Percentiles rank a stretch among this genome's conserved stretches.
These are phyloP conservation scores for Pseudochirops corinnae DNA, from an alignment of 2,797 vertebrate genomes.

Conservation along the genomic window DNA sequence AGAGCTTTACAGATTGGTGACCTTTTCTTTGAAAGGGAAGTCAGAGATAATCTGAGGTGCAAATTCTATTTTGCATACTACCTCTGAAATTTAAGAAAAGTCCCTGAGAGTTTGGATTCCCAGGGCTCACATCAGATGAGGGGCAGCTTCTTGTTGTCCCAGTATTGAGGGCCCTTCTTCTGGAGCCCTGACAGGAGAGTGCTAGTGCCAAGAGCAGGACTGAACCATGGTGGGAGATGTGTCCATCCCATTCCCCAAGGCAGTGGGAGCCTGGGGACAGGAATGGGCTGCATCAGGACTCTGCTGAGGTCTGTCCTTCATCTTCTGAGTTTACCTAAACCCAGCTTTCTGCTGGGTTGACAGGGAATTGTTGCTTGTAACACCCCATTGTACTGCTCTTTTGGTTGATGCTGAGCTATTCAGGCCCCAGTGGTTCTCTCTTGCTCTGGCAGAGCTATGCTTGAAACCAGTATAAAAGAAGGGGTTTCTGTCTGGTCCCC, in stretches of 20 bases:
- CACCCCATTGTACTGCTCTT: slow-evolving; percentile 14
- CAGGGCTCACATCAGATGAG: neutral
- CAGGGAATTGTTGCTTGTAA: slow-evolving; percentile 39
- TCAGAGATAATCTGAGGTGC: neutral
- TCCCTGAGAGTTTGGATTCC: neutral
- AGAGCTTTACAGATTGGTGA: neutral
- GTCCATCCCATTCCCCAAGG: slow-evolving; percentile 68
- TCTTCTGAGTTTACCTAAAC: slow-evolving; percentile 37
- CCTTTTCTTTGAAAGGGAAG: neutral
- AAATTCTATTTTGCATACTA: neutral
- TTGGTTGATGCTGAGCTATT: slow-evolving; percentile 9
- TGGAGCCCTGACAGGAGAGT: slow-evolving; percentile 35
- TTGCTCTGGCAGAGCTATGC: slow-evolving; percentile 8
- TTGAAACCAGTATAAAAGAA: slow-evolving; percentile 42
- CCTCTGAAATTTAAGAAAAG: neutral
- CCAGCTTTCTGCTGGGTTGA: slow-evolving; percentile 20
- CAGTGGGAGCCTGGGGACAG: slow-evolving; percentile 7
- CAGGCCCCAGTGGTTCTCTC: neutral
- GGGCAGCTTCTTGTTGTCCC: slow-evolving; percentile 54
- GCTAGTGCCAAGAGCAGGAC: slow-evolving; percentile 64
- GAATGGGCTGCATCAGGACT: slow-evolving; percentile 23
- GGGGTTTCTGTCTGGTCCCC: slow-evolving; percentile 15
- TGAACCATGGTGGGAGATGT: slow-evolving; percentile 71
- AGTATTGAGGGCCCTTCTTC: slow-evolving; percentile 60
- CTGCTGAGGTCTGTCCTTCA: slow-evolving; percentile 20